Conservation (phyloP, 2,888 invertebrate genomes). For the Eristalis intricaria region DNA sequence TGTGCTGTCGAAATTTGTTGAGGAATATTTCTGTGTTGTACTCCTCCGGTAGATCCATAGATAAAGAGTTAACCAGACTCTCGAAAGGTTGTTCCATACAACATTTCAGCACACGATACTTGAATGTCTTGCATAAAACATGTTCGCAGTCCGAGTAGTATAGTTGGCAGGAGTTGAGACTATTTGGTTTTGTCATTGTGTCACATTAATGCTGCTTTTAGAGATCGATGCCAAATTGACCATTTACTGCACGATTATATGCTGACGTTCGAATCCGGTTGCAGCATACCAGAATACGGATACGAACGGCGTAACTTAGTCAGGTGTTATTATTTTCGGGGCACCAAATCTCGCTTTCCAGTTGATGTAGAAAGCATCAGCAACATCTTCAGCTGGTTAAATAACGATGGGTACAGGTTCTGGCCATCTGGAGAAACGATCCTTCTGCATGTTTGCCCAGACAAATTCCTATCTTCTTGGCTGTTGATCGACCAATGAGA, state of each 20-base stretch:
- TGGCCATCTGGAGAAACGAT: not conserved
- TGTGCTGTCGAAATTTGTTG: not conserved
- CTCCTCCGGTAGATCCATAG: conserved; percentile 1
- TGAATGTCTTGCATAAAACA: conserved; percentile 74
- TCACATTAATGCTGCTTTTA: not conserved
- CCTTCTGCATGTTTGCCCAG: not conserved
- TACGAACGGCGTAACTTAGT: not conserved
- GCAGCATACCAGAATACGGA: not conserved
- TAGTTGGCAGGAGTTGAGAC: not conserved
- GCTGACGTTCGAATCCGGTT: not conserved
- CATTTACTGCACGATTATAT: not conserved
- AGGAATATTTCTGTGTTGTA: not conserved
- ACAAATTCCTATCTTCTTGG: not conserved
- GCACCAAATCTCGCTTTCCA: not conserved
- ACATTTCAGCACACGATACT: conserved; percentile 75
- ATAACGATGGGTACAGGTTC: not conserved
- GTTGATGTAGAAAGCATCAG: not conserved
- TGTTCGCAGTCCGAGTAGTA: conserved; percentile 74
- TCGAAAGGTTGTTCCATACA: conserved; percentile 75
- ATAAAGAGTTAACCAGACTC: conserved; percentile 72
- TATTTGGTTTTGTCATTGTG: not conserved
- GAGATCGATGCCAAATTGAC: not conserved
- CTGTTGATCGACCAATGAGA: not conserved
- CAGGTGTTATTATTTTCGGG: not conserved
- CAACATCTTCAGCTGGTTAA: not conserved